Evolutionary conservation across 2,888 invertebrate species (phyloP).

Genomic region (Lasioglossum calceatum): DNA sequence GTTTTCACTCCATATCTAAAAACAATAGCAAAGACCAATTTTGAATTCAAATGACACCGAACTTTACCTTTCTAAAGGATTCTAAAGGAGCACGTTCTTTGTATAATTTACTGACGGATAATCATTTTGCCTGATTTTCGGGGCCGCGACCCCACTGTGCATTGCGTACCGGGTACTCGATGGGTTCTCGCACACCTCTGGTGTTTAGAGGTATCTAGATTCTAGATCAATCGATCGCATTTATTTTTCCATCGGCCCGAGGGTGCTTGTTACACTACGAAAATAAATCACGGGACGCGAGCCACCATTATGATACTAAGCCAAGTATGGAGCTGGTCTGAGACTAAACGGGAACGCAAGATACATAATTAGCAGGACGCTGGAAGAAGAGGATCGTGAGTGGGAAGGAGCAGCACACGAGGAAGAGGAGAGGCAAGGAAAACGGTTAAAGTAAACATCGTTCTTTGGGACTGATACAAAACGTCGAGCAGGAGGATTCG

Average conservation of each 20-base stretch:
- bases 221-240: conserved; percentile 17
- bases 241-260: conserved; percentile 22
- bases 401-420: background rate
- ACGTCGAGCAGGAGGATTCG: conserved; percentile 39
- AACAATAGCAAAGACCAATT: too few relatives aligned
- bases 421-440: background rate
- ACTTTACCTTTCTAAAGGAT: too few relatives aligned
- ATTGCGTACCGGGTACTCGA: too few relatives aligned
- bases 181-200: too few relatives aligned
- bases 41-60: too few relatives aligned
- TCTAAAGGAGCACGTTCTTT: too few relatives aligned
- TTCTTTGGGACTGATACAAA: conserved; percentile 19
- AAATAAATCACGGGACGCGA: conserved; percentile 14
- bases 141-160: too few relatives aligned
- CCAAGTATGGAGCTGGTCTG: conserved; percentile 24
- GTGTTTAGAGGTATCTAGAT: background rate
- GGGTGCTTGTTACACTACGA: conserved; percentile 20
- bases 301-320: conserved; percentile 38
- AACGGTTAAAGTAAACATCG: conserved; percentile 52
- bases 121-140: too few relatives aligned
- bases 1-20: too few relatives aligned
- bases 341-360: conserved; percentile 30
- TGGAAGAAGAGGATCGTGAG: conserved; percentile 6
- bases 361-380: conserved; percentile 44
- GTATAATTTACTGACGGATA: too few relatives aligned